These are phyloP conservation scores for Echeneis naucrates DNA, from an alignment of 2,797 vertebrate species.

Conservation along the genomic window DNA sequence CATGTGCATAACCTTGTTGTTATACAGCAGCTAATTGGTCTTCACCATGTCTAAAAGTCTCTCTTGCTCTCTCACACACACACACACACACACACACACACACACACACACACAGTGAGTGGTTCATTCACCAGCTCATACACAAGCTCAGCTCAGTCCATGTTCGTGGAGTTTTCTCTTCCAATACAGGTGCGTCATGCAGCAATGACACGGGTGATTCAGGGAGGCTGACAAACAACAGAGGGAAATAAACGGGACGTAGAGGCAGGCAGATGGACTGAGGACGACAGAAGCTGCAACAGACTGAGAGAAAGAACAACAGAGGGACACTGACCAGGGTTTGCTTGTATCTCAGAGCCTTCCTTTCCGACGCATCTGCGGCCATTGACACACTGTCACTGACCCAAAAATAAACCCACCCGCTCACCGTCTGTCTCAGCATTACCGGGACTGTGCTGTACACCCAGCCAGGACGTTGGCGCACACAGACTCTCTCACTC, in stretches of 20 bases:
- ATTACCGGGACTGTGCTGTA: slow-evolving; percentile 73
- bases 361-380: slow-evolving; percentile 88
- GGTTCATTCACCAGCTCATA: neutral
- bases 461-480: slow-evolving; percentile 49
- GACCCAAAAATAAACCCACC: slow-evolving; percentile 82
- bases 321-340: slow-evolving; percentile 87
- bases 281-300: neutral
- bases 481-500: slow-evolving; percentile 31
- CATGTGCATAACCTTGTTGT: slow-evolving; percentile 46
- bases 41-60: slow-evolving; percentile 20
- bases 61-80: slow-evolving; percentile 4
- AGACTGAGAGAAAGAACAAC: slow-evolving; percentile 13
- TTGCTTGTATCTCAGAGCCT: slow-evolving; percentile 90
- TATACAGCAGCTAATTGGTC: slow-evolving; percentile 56
- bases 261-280: slow-evolving; percentile 35
- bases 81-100: slow-evolving; percentile 2
- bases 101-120: neutral
- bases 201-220: slow-evolving; percentile 4
- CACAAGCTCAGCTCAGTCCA: slow-evolving; percentile 14
- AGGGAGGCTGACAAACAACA: neutral
- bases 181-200: slow-evolving; percentile 62
- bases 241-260: neutral
- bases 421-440: slow-evolving; percentile 78
- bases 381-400: slow-evolving; percentile 88
- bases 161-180: slow-evolving; percentile 1